Percentiles rank a stretch among this genome's conserved stretches.
Evolutionary conservation across 2,888 invertebrate species (phyloP).

Genomic region (Athetis lepigone): DNA sequence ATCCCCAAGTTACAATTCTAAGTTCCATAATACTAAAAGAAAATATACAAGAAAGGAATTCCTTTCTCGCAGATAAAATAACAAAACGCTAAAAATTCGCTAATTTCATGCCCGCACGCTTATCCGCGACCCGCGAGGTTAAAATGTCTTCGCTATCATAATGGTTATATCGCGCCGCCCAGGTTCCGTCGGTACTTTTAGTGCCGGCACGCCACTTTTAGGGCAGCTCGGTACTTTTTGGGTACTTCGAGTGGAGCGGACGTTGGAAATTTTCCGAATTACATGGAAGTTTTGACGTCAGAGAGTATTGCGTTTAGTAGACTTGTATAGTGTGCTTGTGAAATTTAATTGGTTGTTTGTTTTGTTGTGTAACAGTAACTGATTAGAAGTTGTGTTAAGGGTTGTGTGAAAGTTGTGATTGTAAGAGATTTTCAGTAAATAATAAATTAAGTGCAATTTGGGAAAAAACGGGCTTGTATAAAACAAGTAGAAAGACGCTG

Average conservation of each 20-base stretch:
- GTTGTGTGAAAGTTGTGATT: not conserved
- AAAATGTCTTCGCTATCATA: constrained; percentile 80
- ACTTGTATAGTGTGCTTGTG: constrained; percentile 62
- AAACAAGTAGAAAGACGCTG: too few relatives aligned
- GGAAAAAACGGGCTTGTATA: too few relatives aligned
- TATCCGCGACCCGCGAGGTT: constrained; percentile 69
- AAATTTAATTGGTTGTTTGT: constrained; percentile 37
- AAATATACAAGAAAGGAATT: not conserved
- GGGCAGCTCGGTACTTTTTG: constrained; percentile 51
- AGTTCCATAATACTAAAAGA: not conserved
- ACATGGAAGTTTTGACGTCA: constrained; percentile 60
- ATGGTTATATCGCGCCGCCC: constrained; percentile 79
- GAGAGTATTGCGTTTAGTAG: constrained; percentile 69
- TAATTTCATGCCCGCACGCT: constrained; percentile 66
- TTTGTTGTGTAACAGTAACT: constrained; percentile 16
- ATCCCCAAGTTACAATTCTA: not conserved
- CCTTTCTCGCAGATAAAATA: not conserved
- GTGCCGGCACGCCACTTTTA: constrained; percentile 57
- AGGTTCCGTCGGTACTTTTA: constrained; percentile 70
- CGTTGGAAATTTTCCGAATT: constrained; percentile 52
- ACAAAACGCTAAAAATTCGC: constrained; percentile 49
- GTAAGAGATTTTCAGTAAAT: not conserved
- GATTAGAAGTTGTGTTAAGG: not conserved
- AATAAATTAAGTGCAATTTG: too few relatives aligned
- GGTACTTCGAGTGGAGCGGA: constrained; percentile 23